These are phyloP conservation scores for Cyclophora punctaria DNA, from an alignment of 2,888 invertebrate species.

Conservation along the genomic window DNA sequence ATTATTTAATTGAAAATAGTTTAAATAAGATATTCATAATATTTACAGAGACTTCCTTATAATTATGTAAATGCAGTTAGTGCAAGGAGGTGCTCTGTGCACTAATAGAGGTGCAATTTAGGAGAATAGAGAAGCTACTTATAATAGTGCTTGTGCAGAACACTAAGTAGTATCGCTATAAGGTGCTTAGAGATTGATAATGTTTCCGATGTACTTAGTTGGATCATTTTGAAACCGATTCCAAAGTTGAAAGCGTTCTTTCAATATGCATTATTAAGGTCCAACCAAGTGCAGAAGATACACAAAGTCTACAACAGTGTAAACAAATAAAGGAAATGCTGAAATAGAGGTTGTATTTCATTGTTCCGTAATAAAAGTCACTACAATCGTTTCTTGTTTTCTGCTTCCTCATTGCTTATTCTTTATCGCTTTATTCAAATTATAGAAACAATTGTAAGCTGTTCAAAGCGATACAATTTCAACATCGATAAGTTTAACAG, in stretches of 20 bases:
- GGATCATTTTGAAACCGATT: not conserved
- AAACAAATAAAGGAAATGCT: slow-evolving; percentile 22
- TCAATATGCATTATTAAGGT: not conserved
- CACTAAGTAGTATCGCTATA: slow-evolving; percentile 38
- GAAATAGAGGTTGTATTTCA: slow-evolving; percentile 25
- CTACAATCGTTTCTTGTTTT: slow-evolving; percentile 30
- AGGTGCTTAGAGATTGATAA: slow-evolving; percentile 33
- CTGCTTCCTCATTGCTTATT: slow-evolving; percentile 16
- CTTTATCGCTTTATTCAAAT: slow-evolving; percentile 28
- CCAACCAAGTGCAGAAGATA: not conserved
- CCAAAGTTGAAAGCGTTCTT: slow-evolving; percentile 1
- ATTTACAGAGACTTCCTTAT: not conserved
- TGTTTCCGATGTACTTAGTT: slow-evolving; percentile 19
- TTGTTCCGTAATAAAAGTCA: slow-evolving; percentile 26
- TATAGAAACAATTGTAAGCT: slow-evolving; percentile 32
- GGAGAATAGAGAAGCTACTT: slow-evolving; percentile 24
- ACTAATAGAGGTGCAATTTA: slow-evolving; percentile 42
- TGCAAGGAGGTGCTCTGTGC: slow-evolving; percentile 21
- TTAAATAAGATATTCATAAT: not conserved
- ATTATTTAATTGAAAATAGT: no score
- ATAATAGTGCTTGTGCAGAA: slow-evolving; percentile 49
- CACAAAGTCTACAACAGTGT: slow-evolving; percentile 17
- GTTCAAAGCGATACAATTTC: slow-evolving; percentile 33
- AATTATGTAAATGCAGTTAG: slow-evolving; percentile 5
- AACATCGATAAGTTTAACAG: slow-evolving; percentile 11